Conservation (phyloP, 2,113 vertebrate genomes). For the Orycteropus afer region DNA sequence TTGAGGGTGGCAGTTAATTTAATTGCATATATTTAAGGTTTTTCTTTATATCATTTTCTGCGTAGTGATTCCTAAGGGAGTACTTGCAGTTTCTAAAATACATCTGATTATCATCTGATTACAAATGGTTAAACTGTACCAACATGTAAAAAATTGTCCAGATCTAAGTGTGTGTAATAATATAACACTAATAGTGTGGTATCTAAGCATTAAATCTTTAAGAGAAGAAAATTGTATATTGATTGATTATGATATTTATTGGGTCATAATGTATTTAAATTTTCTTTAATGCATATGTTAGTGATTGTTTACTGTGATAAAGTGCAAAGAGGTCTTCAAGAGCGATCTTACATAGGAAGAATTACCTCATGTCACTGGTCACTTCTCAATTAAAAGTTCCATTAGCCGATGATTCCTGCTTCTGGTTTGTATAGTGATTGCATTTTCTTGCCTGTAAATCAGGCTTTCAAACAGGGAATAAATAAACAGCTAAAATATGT, state of each 20-base stretch:
- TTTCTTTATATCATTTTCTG: background rate
- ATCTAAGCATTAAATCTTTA: conserved; percentile 84
- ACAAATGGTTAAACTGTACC: conserved; percentile 76
- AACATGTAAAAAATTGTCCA: conserved; percentile 77
- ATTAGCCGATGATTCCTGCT: conserved; percentile 97
- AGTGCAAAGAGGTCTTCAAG: conserved; percentile 85
- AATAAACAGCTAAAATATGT: conserved; percentile 95
- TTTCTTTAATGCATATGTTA: conserved; percentile 94
- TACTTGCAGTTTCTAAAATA: conserved; percentile 60
- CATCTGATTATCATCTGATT: conserved; percentile 82
- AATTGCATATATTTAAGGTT: background rate
- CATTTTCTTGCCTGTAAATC: conserved; percentile 96
- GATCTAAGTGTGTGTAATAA: conserved; percentile 66
- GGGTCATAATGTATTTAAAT: conserved; percentile 96
- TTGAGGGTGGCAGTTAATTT: background rate
- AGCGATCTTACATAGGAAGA: conserved; percentile 86
- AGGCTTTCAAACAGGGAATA: conserved; percentile 92
- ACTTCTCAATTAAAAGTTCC: conserved; percentile 94
- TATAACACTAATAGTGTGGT: conserved; percentile 62
- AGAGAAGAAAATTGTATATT: conserved; percentile 83
- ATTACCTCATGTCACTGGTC: conserved; percentile 94
- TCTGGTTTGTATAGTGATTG: conserved; percentile 93
- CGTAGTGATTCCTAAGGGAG: background rate
- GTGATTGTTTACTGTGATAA: conserved; percentile 94
- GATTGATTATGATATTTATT: conserved; percentile 93